Base-by-base conservation (phyloP, 2,888 invertebrate species). In the Norana najaformis region DNA sequence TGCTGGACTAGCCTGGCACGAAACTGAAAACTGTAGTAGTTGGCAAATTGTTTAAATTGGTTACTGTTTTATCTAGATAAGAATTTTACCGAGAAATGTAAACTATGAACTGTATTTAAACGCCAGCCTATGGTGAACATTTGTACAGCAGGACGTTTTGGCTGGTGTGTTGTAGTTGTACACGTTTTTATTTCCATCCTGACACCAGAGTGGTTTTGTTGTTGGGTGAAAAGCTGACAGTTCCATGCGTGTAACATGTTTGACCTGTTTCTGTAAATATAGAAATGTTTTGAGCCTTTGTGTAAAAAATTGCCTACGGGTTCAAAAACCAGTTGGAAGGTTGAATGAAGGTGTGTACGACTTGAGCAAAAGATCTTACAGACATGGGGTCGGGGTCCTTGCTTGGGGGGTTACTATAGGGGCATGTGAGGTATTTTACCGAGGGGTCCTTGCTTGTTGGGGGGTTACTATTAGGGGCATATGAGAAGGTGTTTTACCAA, bases 41-140 rank as follows among this genome's bases (percentile, higher is more conserved):
- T 85, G 85, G 85, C 35, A 37, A 36, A 36, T 37, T n/a, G 36
- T 35, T 85, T 85, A 16, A 85, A 85, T 47, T 47, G 47, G 47
- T 47, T 47, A 47, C n/a, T n/a, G 37, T 85, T 85, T 85, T 36
- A 85, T 85, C 37, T 85, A 85, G 85, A 85, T 36, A 69, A 69
- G 69, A 69, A n/a, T 69, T n/a, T n/a, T 69, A 69, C n/a, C 69
- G n/a, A 69, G 69, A 11, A n/a, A 69, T 69, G 69, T 69, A 69
- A 69, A 69, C 69, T 69, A n/a, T 69, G 30, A 8, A 69, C 8
- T 6, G 30, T n/a, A n/a, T n/a, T 69, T 69, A 69, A 69, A 69
- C 69, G 13, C 6, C n/a, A 69, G n/a, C n/a, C n/a, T n/a, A n/a
- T n/a, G 69, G n/a, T n/a, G n/a, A 69, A 69, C n/a, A n/a, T n/a